These are phyloP conservation scores for Linepithema humile DNA, from an alignment of 1,140 invertebrate genomes.

Conservation along the genomic window DNA sequence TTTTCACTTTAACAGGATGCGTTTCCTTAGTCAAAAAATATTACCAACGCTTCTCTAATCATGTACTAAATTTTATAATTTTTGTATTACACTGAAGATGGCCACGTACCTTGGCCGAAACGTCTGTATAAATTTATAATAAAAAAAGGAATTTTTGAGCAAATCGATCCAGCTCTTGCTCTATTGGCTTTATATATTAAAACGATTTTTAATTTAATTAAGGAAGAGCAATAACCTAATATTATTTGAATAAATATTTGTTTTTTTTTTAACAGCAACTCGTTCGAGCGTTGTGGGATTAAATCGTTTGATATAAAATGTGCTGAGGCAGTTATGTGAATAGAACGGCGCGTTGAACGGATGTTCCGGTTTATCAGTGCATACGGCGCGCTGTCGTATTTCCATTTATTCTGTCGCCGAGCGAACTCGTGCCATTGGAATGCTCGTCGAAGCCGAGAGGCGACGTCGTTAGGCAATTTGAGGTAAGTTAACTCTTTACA, in stretches of 20 bases:
- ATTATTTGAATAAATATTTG: neutral
- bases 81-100: no score
- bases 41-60: no score
- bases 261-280: constrained; percentile 9
- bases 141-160: no score
- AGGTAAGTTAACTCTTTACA: constrained; percentile 45
- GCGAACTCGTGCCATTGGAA: constrained; percentile 52
- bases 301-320: constrained; percentile 68
- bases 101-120: no score
- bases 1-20: no score
- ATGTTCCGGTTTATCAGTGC: constrained; percentile 72
- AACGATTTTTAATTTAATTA: no score
- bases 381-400: constrained; percentile 57
- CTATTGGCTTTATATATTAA: no score
- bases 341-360: constrained; percentile 64
- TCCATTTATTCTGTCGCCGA: constrained; percentile 65
- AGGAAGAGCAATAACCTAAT: no score
- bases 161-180: no score
- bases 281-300: constrained; percentile 18
- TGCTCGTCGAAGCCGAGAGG: constrained; percentile 37
- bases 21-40: no score
- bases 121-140: no score
- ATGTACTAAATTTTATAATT: no score
- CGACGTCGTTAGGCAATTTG: constrained; percentile 63
- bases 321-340: constrained; percentile 48